phyloP scores from a whole-genome alignment of 2,113 vertebrate genomes.

The Phycodurus eques region DNA sequence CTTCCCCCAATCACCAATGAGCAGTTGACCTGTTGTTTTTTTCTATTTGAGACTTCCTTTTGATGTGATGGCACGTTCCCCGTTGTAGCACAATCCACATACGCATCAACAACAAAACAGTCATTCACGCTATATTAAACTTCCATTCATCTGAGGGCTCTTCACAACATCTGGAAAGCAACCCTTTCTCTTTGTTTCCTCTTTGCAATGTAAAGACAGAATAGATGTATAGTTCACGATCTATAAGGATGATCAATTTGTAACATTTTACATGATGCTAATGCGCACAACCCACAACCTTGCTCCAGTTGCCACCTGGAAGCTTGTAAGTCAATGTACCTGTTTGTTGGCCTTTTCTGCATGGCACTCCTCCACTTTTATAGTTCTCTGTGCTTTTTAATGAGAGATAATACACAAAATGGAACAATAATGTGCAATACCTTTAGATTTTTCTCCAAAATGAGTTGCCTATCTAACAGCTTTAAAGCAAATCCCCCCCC shows the following conservation, averaged over 20 bases:
- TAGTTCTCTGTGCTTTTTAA: conserved; percentile 11
- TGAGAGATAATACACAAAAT: not conserved
- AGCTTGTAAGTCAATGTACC: not conserved
- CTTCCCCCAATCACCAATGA: not conserved
- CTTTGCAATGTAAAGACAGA: not conserved
- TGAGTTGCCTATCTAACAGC: conserved; percentile 1
- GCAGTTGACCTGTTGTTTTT: not conserved
- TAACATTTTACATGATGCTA: not conserved
- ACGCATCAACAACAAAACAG: not conserved
- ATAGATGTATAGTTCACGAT: not conserved
- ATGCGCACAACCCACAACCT: conserved; percentile 2
- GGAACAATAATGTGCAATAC: not conserved
- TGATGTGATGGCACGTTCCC: not conserved
- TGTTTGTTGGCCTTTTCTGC: conserved; percentile 4
- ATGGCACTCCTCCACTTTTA: conserved; percentile 6
- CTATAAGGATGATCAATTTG: not conserved
- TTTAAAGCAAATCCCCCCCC: not conserved
- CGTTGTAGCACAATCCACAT: not conserved
- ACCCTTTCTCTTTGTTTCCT: not conserved
- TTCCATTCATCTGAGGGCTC: not conserved
- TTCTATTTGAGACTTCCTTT: not conserved
- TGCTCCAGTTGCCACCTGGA: not conserved
- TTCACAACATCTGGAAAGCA: not conserved
- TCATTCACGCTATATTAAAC: not conserved
- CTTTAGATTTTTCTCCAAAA: conserved; percentile 19